A percentile compares a stretch with the other conserved stretches of the same genome.
Evolutionary conservation across 2,113 vertebrate genomes (phyloP).

Genomic region (Cyprinus carpio): DNA sequence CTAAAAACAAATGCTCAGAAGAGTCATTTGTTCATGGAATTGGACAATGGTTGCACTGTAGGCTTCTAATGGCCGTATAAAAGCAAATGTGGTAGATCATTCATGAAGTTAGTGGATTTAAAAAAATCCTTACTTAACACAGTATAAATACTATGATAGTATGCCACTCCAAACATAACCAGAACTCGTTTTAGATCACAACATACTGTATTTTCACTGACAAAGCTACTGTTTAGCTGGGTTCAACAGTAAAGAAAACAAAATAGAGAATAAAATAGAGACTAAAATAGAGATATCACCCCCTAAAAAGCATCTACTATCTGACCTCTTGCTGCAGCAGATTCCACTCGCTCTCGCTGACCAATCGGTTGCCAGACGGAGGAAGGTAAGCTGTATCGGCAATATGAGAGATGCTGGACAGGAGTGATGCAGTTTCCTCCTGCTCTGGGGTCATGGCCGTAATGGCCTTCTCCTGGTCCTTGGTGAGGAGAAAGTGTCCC

Average conservation of each 20-base stretch:
- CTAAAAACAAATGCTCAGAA: too few species aligned
- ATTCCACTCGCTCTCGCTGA: conserved; percentile 97
- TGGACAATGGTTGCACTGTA: too few species aligned
- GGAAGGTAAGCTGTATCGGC: conserved; percentile 83
- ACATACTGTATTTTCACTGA: not conserved
- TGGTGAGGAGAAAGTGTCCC: conserved; percentile 92
- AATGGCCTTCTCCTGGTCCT: conserved; percentile 98
- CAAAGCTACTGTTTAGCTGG: not conserved
- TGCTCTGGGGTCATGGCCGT: conserved; percentile 99
- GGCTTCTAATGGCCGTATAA: too few species aligned
- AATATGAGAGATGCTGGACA: conserved; percentile 93
- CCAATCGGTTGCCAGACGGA: conserved; percentile 88
- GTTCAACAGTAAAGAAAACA: not conserved
- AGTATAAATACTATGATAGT: too few species aligned
- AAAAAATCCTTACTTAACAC: too few species aligned
- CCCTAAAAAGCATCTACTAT: not conserved
- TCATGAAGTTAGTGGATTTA: too few species aligned
- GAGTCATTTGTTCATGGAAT: too few species aligned
- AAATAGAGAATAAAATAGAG: too few species aligned
- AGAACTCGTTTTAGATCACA: not conserved
- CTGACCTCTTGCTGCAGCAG: conserved; percentile 96
- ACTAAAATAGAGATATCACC: too few species aligned
- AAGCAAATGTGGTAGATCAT: too few species aligned
- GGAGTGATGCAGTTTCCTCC: conserved; percentile 95
- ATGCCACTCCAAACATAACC: too few species aligned